Evolutionary conservation across 2,888 invertebrate genomes (phyloP).

Genomic region (Pardosa pseudoannulata): DNA sequence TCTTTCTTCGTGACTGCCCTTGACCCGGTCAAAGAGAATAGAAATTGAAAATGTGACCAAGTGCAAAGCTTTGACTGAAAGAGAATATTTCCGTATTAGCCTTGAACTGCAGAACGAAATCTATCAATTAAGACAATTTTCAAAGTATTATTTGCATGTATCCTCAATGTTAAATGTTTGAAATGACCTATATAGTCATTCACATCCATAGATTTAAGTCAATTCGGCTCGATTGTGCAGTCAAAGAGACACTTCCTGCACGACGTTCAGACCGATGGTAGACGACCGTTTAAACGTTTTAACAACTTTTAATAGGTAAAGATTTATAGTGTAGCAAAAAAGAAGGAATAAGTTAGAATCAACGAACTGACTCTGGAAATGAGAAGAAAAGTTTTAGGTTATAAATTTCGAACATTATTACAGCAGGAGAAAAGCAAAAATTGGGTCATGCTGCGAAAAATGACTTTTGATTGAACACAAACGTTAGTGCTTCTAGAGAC

Average conservation of each 20-base stretch:
- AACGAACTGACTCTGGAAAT: not conserved
- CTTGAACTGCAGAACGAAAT: not conserved
- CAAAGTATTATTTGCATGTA: slow-evolving; percentile 2
- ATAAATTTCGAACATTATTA: not conserved
- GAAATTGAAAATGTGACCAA: not conserved
- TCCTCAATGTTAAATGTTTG: not conserved
- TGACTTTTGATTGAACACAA: not conserved
- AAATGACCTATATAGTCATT: slow-evolving; percentile 1
- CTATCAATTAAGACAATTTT: not conserved
- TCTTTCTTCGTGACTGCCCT: not conserved
- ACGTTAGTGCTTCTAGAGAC: not conserved
- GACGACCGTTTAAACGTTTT: not conserved
- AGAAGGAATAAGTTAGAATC: not conserved
- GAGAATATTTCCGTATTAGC: not conserved
- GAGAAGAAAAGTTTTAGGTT: not conserved
- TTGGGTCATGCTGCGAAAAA: not conserved
- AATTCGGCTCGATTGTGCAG: not conserved
- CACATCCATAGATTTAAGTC: not conserved
- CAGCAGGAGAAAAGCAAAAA: not conserved
- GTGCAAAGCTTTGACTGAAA: not conserved
- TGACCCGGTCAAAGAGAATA: not conserved
- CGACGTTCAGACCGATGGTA: not conserved
- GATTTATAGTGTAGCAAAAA: not conserved
- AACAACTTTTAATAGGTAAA: slow-evolving; percentile 3
- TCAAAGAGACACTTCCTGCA: not conserved